Base-by-base conservation (phyloP, 2,888 invertebrate species). In the Pharmacophagus antenor region DNA sequence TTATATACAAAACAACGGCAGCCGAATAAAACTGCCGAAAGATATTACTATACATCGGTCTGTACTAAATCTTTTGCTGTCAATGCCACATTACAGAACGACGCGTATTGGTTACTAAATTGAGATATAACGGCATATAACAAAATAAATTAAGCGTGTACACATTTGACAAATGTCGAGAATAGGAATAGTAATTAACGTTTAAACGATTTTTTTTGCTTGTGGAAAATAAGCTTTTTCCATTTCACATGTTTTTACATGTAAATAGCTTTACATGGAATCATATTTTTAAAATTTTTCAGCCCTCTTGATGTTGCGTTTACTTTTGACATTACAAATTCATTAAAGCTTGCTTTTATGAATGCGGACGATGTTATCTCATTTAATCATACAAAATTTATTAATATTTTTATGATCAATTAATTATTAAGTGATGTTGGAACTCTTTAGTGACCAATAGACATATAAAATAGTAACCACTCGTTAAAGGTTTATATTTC, bases 1-100 rank as follows among this genome's bases (percentile, higher is more conserved):
- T 55, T 27, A 44, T 44, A 18, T 44, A 44, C 42, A 44, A 18
- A 44, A 44, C 42, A 18, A 37, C n/a, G 6, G 37, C 37, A 37
- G n/a, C n/a, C n/a, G n/a, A 17, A 44, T 18, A 42, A 18, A 44
- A 44, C 42, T 44, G 18, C 42, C 7, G n/a, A 44, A 44, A 44
- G 37, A 37, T 18, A 18, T 44, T 7, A n/a, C 18, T 27, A 10
- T 27, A 44, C 42, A 44, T 17, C 42, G 2, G 18, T 5, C 42
- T 44, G 42, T 44, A 44, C 20, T 18, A 20, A 5, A n/a, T n/a
- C n/a, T 37, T n/a, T 37, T 8, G 15, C 6, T n/a, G n/a, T n/a
- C n/a, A n/a, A n/a, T 37, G n/a, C 37, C 37, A 37, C n/a, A 15
- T 37, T n/a, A 37, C 37, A n/a, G n/a, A 15, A 15, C 4, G 15